Percentiles rank a stretch among this genome's conserved stretches.
phyloP scores from a whole-genome alignment of 2,888 invertebrate genomes.

The Lucinisca nassula region DNA sequence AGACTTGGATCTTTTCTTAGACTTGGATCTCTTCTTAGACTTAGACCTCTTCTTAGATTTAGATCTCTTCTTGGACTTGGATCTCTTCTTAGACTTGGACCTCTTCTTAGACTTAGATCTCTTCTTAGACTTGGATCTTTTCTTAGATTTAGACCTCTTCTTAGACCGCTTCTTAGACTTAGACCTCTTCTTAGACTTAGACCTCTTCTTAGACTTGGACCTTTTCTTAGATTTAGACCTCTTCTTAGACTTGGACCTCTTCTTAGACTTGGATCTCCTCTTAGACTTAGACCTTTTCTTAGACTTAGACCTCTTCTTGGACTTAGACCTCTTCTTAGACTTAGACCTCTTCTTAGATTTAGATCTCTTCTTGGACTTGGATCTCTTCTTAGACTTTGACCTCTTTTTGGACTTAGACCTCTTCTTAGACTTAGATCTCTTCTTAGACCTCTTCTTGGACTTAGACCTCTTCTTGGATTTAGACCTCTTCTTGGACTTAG shows the following conservation, averaged over 20 bases:
- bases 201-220: slow-evolving; percentile 35
- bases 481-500: slow-evolving; percentile 36
- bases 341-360: slow-evolving; percentile 17
- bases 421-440: slow-evolving; percentile 28
- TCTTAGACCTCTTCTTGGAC: slow-evolving; percentile 47
- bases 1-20: slow-evolving; percentile 42
- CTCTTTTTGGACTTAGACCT: no score
- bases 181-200: slow-evolving; percentile 31
- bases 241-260: slow-evolving; percentile 31
- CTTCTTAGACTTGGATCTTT: slow-evolving; percentile 46
- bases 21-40: slow-evolving; percentile 48
- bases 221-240: slow-evolving; percentile 34
- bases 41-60: slow-evolving; percentile 56
- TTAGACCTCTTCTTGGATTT: slow-evolving; percentile 46
- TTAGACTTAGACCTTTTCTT: slow-evolving; percentile 41
- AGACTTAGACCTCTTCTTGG: neutral
- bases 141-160: slow-evolving; percentile 36
- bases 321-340: slow-evolving; percentile 31
- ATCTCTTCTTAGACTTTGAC: slow-evolving; percentile 16
- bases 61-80: slow-evolving; percentile 56
- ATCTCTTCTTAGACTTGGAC: slow-evolving; percentile 47
- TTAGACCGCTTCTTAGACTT: no score
- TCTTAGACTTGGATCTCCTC: slow-evolving; percentile 52
- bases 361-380: slow-evolving; percentile 26
- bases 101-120: slow-evolving; percentile 56